A percentile compares a stretch with the other conserved stretches of the same genome.
These are phyloP conservation scores for Sebastes oblongus DNA, from an alignment of 2,797 vertebrate species.

Conservation along the genomic window DNA sequence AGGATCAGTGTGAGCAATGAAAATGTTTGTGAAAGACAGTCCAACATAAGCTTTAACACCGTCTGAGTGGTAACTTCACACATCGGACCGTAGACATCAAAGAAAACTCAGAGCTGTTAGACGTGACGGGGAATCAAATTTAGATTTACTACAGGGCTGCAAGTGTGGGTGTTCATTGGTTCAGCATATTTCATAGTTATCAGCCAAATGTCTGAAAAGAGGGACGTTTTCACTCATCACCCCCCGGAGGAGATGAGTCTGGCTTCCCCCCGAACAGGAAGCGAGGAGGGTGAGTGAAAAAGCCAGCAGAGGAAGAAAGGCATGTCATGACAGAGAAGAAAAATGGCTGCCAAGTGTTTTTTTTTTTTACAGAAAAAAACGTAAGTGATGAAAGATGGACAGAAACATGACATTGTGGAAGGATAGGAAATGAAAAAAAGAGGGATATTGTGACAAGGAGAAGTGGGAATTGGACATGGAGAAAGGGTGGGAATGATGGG, in stretches of 20 bases:
- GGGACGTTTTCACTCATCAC: conserved; percentile 35
- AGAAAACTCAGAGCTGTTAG: conserved; percentile 36
- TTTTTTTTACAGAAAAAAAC: background rate
- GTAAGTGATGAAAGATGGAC: conserved; percentile 3
- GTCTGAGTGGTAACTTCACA: conserved; percentile 31
- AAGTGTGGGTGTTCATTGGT: conserved; percentile 51
- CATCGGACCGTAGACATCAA: conserved; percentile 55
- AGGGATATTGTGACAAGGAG: background rate
- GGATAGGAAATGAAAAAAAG: background rate
- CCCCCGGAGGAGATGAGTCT: conserved; percentile 10
- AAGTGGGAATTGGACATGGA: background rate
- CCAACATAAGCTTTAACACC: conserved; percentile 31
- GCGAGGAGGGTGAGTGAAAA: conserved; percentile 16
- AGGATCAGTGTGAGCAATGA: conserved; percentile 48
- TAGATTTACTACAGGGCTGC: conserved; percentile 55
- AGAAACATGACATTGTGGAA: conserved; percentile 14
- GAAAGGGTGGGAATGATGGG: background rate
- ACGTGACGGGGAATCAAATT: conserved; percentile 56
- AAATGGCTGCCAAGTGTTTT: conserved; percentile 24
- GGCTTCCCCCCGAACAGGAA: conserved; percentile 20
- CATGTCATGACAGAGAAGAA: background rate
- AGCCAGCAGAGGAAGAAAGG: conserved; percentile 6
- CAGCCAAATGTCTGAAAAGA: conserved; percentile 50
- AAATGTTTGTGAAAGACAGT: conserved; percentile 39
- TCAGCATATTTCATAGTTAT: conserved; percentile 61